Base-by-base conservation (phyloP, 2,797 vertebrate genomes). In the Thripadectes ignobilis region DNA sequence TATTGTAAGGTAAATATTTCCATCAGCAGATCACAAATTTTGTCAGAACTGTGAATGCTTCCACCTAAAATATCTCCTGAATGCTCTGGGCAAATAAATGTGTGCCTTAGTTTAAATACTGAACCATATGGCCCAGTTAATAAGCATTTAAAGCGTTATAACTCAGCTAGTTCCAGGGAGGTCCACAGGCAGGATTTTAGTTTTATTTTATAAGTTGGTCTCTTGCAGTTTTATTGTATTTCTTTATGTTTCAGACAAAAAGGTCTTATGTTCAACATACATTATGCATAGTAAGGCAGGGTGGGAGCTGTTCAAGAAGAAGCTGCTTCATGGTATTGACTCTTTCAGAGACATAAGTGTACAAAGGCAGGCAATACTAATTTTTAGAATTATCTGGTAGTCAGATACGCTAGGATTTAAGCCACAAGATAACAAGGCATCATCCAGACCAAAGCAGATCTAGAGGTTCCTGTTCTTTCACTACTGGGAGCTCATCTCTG, bases 201-300 rank as follows among this genome's bases (percentile, higher is more conserved):
- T 92, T 92, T 79, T 38, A 78, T 92, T 94, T 94, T 81, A 79
- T 5, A 20, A 85, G 69, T 76, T 30, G 22, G 3, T 82, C 45
- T 84, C 74, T 77, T 79, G 67, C 29, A 90, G 69, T 76, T 95
- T 95, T 96, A 84, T 46, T 61, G 61, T 9, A 5, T 79, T 92
- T 92, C 79, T 67, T 88, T 65, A 76, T 7, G 81, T 86, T 76
- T 63, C 62, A 24, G 38, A 91, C 34, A 82, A 71, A 91, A 80
- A 85, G 5, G 5, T 67, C 22, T 52, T 46, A 13, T 34, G 14
- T 82, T 86, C 48, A 51, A 62, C 41, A 41, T 43, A 52, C 7
- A 21, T 38, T 78, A 10, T 19, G 18, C 30, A 29, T 32, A 74
- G 4, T 54, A 65, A 61, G 48, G 43, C 6, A 16, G 16, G 7